A percentile compares a stretch with the other conserved stretches of the same genome.
Conservation (phyloP, 2,888 invertebrate genomes). For the Tenthredo mesomela region DNA sequence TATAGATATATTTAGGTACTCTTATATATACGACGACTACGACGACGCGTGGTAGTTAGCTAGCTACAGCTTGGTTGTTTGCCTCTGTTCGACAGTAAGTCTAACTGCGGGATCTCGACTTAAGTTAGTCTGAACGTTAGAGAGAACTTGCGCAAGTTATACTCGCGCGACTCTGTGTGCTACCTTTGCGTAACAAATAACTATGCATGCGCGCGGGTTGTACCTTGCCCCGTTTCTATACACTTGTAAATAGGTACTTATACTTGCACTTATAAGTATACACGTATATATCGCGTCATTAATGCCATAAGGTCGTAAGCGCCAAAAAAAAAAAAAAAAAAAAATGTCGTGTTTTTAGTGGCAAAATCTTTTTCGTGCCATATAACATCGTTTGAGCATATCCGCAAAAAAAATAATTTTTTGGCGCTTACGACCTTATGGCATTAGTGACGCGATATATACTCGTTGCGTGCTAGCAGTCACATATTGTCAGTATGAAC, state of each 20-base stretch:
- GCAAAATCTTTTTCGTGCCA: too few relatives aligned
- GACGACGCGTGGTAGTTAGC: neutral
- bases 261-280: neutral
- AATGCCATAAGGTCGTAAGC: too few relatives aligned
- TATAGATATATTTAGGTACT: neutral
- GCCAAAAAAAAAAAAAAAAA: too few relatives aligned
- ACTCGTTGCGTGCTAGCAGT: conserved; percentile 33
- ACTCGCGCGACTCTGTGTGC: neutral
- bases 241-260: neutral
- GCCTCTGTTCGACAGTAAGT: conserved; percentile 9
- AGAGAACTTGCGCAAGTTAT: conserved; percentile 50
- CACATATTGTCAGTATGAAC: conserved; percentile 26
- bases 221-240: conserved; percentile 50
- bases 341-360: too few relatives aligned
- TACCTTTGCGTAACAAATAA: conserved; percentile 50
- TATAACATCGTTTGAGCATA: too few relatives aligned
- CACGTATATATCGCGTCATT: too few relatives aligned
- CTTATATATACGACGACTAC: too few relatives aligned
- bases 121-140: conserved; percentile 18
- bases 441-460: too few relatives aligned
- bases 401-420: too few relatives aligned
- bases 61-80: conserved; percentile 5
- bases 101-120: conserved; percentile 27
- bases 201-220: conserved; percentile 48
- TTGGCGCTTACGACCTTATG: too few relatives aligned